These are phyloP conservation scores for Stenolophus ochropezus DNA, from an alignment of 2,888 invertebrate genomes.

Conservation along the genomic window DNA sequence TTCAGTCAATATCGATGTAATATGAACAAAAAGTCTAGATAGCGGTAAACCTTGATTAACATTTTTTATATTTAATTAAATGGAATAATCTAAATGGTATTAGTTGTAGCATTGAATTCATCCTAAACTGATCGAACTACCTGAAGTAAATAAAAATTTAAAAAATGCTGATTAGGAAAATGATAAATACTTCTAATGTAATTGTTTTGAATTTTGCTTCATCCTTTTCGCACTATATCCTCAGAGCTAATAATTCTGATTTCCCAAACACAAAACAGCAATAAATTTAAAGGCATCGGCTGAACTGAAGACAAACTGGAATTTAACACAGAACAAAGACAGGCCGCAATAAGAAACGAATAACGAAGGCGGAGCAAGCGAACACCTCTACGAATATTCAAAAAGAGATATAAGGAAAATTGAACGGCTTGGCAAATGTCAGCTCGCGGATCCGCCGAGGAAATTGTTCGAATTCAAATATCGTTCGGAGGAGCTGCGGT, in stretches of 20 bases:
- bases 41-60: no score
- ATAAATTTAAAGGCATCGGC: slow-evolving; percentile 11
- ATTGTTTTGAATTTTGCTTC: no score
- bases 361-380: background rate
- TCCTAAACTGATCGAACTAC: no score
- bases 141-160: no score
- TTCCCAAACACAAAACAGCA: background rate
- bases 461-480: slow-evolving; percentile 51
- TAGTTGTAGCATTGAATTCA: no score
- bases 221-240: background rate
- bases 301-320: slow-evolving; percentile 16
- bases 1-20: no score
- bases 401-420: slow-evolving; percentile 50
- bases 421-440: slow-evolving; percentile 36
- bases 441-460: slow-evolving; percentile 24
- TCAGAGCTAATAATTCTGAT: slow-evolving; percentile 7
- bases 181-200: no score
- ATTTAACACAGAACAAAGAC: slow-evolving; percentile 18
- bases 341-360: slow-evolving; percentile 26
- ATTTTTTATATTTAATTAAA: no score
- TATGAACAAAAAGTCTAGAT: no score
- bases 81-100: no score
- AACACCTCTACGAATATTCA: slow-evolving; percentile 39
- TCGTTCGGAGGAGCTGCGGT: background rate
- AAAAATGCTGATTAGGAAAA: no score